Evolutionary conservation across 2,888 invertebrate genomes (phyloP), one percentile per base, ranked within the genome.

Genomic region (Platycheirus rosarum): DNA sequence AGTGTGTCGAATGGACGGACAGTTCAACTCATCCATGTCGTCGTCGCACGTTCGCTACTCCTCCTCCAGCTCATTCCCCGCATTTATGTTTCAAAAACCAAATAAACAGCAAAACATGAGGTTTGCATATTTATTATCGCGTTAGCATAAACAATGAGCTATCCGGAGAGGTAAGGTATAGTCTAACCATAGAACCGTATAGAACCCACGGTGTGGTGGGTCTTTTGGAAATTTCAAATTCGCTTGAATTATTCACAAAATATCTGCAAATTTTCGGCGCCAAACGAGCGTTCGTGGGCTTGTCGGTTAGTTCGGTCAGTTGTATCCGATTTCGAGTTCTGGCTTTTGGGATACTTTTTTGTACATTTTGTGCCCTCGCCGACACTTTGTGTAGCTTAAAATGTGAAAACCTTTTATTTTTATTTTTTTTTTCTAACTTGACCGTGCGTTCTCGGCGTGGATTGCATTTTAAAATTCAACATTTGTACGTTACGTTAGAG

Each of bases 61-160:
- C 26, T 4, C 29, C 2, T 51, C 29, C 7, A 23, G 11, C 4
- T 51, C 13, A 29, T 11, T 14, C 40, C 14, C 57, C 71, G 66
- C 55, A 63, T 76, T 60, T 44, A 76, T 77, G 82, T 68, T 77
- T 71, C 71, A 60, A 14, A 60, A 77, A 66, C 71, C 68, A 66
- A 77, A 82, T 68, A 82, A 82, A 82, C 71, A 77, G 82, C 82
- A 57, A 63, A 77, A 82, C 82, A 77, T 82, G 77, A 77, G 77
- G 82, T 77, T 82, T 73, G 82, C 82, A 82, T 82, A 82, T 82
- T 82, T 82, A 82, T 82, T 82, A 82, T 71, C 82, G 66, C 71
- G 82, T 82, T 82, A 77, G 82, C 82, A 82, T 82, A 82, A 66
- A 40, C 66, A 82, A 82, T 77, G 77, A 82, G 77, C 77, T 60